Conservation (phyloP, 2,113 vertebrate species). For the Dascyllus trimaculatus region DNA sequence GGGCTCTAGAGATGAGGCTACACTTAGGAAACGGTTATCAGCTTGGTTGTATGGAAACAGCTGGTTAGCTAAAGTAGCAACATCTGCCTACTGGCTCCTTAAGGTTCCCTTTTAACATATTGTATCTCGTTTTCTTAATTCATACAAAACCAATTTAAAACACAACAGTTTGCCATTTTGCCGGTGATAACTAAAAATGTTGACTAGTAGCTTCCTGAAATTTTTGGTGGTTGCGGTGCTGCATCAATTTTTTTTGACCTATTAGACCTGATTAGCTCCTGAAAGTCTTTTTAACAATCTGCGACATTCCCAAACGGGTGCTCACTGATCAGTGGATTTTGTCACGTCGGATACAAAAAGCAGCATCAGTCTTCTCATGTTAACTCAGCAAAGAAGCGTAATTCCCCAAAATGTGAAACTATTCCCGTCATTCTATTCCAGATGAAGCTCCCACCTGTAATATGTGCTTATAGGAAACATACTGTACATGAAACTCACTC, state of each 20-base stretch:
- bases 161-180: not conserved
- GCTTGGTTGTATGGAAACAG: too few species aligned
- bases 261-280: not conserved
- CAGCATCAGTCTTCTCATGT: too few species aligned
- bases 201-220: not conserved
- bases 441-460: not conserved
- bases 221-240: not conserved
- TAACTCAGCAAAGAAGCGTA: not conserved
- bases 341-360: too few species aligned
- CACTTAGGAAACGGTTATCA: too few species aligned
- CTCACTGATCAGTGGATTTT: too few species aligned
- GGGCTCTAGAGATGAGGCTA: too few species aligned
- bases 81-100: too few species aligned
- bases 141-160: not conserved
- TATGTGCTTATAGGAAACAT: slow-evolving; percentile 9
- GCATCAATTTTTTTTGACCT: not conserved
- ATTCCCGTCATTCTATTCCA: slow-evolving; percentile 7
- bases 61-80: too few species aligned
- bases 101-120: too few species aligned
- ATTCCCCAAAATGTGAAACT: slow-evolving; percentile 16
- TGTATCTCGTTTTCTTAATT: too few species aligned
- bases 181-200: not conserved
- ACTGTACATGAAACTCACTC: slow-evolving; percentile 50
- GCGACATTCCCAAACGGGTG: too few species aligned
- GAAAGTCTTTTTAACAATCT: too few species aligned